Evolutionary conservation across 2,797 vertebrate genomes (phyloP).

Genomic region (Peromyscus nudipes): DNA sequence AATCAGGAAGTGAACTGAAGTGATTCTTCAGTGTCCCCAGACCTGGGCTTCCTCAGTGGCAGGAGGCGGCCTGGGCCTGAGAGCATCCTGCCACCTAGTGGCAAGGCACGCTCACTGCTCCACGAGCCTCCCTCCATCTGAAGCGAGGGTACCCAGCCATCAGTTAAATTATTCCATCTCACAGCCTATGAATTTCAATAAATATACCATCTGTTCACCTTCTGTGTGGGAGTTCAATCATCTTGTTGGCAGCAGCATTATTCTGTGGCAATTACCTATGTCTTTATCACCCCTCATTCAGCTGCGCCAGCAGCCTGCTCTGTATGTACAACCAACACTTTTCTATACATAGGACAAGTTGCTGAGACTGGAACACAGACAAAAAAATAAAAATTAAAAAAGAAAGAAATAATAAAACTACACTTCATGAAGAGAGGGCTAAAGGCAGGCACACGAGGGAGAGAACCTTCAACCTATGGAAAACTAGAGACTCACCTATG

Average conservation of each 20-base stretch:
- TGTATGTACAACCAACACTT: constrained; percentile 84
- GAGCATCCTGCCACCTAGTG: constrained; percentile 87
- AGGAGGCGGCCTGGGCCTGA: constrained; percentile 62
- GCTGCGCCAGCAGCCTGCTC: constrained; percentile 88
- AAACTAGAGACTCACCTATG: not conserved
- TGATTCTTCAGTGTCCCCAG: not conserved
- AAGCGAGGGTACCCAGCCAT: constrained; percentile 85
- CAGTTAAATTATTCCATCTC: constrained; percentile 87
- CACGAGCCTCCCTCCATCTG: constrained; percentile 34
- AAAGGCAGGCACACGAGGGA: not conserved
- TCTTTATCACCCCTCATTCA: constrained; percentile 90
- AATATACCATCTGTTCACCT: constrained; percentile 91
- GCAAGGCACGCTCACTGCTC: constrained; percentile 46
- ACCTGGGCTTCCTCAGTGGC: not conserved
- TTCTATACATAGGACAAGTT: constrained; percentile 80
- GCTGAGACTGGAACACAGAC: constrained; percentile 66
- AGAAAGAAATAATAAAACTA: constrained; percentile 48
- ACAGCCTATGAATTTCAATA: constrained; percentile 89
- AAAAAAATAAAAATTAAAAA: not conserved
- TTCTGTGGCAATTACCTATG: constrained; percentile 90
- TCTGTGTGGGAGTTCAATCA: constrained; percentile 90
- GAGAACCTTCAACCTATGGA: not conserved
- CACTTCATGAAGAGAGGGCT: constrained; percentile 54
- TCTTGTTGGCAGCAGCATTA: constrained; percentile 88
- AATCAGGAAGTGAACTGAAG: not conserved